A percentile compares a stretch with the other conserved stretches of the same genome.
Conservation (phyloP, 2,113 vertebrate species). For the Trichechus manatus region DNA sequence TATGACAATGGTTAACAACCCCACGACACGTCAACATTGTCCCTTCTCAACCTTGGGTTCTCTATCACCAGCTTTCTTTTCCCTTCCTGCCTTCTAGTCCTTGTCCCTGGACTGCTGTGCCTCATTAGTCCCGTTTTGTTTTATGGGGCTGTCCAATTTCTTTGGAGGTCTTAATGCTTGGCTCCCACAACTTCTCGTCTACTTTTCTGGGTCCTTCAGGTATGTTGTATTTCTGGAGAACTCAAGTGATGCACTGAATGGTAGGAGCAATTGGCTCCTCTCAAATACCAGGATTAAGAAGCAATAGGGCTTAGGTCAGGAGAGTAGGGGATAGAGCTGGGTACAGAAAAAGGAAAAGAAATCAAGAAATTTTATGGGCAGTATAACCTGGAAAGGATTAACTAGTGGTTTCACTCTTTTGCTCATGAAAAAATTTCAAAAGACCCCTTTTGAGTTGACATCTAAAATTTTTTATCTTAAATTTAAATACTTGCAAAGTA, state of each 20-base stretch:
- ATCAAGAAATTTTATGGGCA: neutral
- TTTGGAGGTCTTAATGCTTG: neutral
- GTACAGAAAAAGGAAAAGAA: neutral
- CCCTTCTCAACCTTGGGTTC: no score
- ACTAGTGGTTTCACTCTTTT: neutral
- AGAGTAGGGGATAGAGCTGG: no score
- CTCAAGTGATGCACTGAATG: neutral
- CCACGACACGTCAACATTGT: no score
- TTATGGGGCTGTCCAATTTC: no score
- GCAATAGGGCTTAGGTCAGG: neutral
- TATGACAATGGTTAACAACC: no score
- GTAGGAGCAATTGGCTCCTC: neutral
- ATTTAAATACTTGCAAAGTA: conserved; percentile 62
- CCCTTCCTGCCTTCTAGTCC: no score
- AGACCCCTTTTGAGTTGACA: conserved; percentile 29
- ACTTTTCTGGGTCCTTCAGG: neutral
- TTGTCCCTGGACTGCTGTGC: no score
- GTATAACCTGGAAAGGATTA: neutral
- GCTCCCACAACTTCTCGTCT: neutral
- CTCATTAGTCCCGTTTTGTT: no score
- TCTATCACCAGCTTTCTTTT: no score
- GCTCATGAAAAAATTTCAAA: conserved; percentile 12
- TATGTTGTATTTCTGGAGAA: neutral
- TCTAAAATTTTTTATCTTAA: conserved; percentile 54
- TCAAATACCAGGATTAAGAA: neutral